Evolutionary conservation across 2,888 invertebrate species (phyloP).

Genomic region (Cataglyphis albicans): DNA sequence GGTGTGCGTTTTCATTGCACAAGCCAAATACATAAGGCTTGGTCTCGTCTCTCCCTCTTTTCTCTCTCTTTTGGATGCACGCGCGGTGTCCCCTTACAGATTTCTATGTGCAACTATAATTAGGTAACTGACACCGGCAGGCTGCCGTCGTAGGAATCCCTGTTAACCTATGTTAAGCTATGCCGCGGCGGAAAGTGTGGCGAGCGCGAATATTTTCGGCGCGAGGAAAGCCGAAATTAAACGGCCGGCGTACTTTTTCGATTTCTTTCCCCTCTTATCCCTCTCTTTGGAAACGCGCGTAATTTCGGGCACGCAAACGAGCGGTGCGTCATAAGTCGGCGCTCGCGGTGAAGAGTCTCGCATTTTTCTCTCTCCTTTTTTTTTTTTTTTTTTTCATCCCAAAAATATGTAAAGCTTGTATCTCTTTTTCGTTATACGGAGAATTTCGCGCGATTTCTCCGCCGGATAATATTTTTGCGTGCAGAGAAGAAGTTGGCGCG

Average conservation of each 20-base stretch:
- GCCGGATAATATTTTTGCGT: slow-evolving; percentile 27
- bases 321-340: slow-evolving; percentile 43
- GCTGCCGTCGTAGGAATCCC: slow-evolving; percentile 70
- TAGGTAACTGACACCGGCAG: slow-evolving; percentile 74
- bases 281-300: slow-evolving; percentile 55
- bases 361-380: not conserved
- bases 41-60: slow-evolving; percentile 35
- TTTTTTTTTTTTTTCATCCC: not conserved
- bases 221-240: slow-evolving; percentile 73
- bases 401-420: not conserved
- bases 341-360: not conserved
- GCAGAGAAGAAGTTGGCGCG: slow-evolving; percentile 8
- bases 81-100: slow-evolving; percentile 76
- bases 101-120: slow-evolving; percentile 78
- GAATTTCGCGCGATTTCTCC: slow-evolving; percentile 29
- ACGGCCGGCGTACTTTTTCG: slow-evolving; percentile 66
- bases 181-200: slow-evolving; percentile 71
- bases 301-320: slow-evolving; percentile 67
- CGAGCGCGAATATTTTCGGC: slow-evolving; percentile 76
- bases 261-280: not conserved
- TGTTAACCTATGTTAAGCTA: slow-evolving; percentile 74
- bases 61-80: slow-evolving; percentile 21
- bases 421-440: slow-evolving; percentile 5
- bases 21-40: slow-evolving; percentile 69
- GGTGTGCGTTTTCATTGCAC: slow-evolving; percentile 66